Conservation (phyloP, 1,140 invertebrate genomes). For the Zophobas atratus region DNA sequence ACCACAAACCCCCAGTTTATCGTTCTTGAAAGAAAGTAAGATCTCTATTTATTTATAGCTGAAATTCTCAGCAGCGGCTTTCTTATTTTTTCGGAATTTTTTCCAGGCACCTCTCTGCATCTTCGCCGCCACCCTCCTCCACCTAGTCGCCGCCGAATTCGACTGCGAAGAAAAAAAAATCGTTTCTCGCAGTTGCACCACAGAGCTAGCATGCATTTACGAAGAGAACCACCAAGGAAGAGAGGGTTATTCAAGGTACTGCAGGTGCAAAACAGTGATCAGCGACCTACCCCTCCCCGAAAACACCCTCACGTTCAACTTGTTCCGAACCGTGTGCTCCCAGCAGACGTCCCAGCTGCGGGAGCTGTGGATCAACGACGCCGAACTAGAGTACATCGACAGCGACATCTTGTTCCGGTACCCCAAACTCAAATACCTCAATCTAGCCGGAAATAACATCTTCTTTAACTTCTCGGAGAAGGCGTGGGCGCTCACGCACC, state of each 20-base stretch:
- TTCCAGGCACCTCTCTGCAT: too few relatives aligned
- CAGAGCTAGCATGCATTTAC: background rate
- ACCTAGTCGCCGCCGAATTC: background rate
- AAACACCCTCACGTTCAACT: background rate
- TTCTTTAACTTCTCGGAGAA: constrained; percentile 1
- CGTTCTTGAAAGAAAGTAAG: too few relatives aligned
- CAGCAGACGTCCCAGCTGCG: background rate
- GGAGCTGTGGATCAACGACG: constrained; percentile 5
- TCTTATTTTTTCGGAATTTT: too few relatives aligned
- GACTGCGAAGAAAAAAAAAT: background rate
- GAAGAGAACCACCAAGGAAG: background rate
- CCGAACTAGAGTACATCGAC: constrained; percentile 13
- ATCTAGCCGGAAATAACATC: background rate
- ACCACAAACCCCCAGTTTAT: too few relatives aligned
- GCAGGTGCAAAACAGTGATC: constrained; percentile 1
- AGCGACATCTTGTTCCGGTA: constrained; percentile 11
- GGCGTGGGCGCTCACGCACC: background rate
- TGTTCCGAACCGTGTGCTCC: constrained; percentile 7
- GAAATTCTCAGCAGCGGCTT: too few relatives aligned
- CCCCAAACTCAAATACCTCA: background rate
- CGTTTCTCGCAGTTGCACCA: background rate
- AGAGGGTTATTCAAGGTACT: background rate
- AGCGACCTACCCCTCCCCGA: background rate
- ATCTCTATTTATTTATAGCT: too few relatives aligned
- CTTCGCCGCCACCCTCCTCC: background rate